A percentile compares a stretch with the other conserved stretches of the same genome.
These are phyloP conservation scores for Erebia aethiops DNA, from an alignment of 2,888 invertebrate species.

Conservation along the genomic window DNA sequence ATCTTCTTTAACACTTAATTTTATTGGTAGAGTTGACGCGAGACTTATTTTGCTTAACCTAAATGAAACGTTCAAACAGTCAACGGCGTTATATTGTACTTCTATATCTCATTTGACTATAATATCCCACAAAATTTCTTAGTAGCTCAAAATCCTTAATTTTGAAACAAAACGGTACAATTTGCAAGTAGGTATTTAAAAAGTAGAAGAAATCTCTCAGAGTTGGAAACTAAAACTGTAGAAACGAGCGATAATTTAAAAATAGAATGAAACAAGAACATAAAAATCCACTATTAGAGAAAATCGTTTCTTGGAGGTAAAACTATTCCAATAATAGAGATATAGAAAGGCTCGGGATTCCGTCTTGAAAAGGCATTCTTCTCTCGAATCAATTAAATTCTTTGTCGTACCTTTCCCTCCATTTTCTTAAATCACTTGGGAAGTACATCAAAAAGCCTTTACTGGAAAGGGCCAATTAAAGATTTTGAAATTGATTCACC, in stretches of 20 bases:
- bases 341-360: constrained; percentile 41
- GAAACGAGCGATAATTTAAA: constrained; percentile 17
- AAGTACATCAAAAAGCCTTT: constrained; percentile 64
- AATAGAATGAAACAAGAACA: constrained; percentile 14
- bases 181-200: constrained; percentile 3
- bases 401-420: constrained; percentile 65
- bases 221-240: constrained; percentile 10
- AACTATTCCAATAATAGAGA: constrained; percentile 42
- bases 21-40: not conserved
- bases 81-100: too few species aligned
- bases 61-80: too few species aligned
- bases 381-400: constrained; percentile 74
- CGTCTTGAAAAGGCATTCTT: constrained; percentile 57
- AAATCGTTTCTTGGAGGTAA: constrained; percentile 35
- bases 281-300: constrained; percentile 29
- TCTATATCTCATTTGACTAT: too few species aligned
- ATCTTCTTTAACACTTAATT: not conserved
- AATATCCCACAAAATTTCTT: not conserved
- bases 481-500: constrained; percentile 75
- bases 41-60: too few species aligned
- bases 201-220: constrained; percentile 1
- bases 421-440: constrained; percentile 60
- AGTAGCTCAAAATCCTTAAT: not conserved
- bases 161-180: not conserved
- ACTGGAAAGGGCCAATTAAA: constrained; percentile 72